These are phyloP conservation scores for Drosophila parabipectinata DNA, from an alignment of 1,140 invertebrate species.

Conservation along the genomic window DNA sequence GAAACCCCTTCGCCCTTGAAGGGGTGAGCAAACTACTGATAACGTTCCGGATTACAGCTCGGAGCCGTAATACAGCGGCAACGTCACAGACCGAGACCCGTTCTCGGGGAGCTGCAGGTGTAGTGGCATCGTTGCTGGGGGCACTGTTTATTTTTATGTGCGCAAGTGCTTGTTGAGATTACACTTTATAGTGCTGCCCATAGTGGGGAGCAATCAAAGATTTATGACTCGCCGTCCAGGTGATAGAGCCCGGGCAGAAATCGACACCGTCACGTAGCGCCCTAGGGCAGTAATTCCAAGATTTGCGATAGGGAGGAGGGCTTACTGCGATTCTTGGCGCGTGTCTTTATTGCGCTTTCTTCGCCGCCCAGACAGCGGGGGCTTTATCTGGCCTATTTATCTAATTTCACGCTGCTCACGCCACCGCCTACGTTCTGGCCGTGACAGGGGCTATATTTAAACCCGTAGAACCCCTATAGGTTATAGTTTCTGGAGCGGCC, in stretches of 20 bases:
- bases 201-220: conserved; percentile 10
- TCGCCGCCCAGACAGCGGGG: conserved; percentile 7
- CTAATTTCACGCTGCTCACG: conserved; percentile 32
- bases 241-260: conserved; percentile 12
- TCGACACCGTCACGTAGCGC: conserved; percentile 31
- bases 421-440: conserved; percentile 23
- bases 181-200: conserved; percentile 35
- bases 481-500: conserved; percentile 15
- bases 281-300: background rate
- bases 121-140: conserved; percentile 45
- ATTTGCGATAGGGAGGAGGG: background rate
- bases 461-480: background rate
- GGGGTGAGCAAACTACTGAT: conserved; percentile 19
- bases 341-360: conserved; percentile 34
- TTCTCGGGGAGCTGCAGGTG: conserved; percentile 1
- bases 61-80: conserved; percentile 8
- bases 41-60: conserved; percentile 22
- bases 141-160: conserved; percentile 35
- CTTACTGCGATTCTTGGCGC: conserved; percentile 19
- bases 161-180: conserved; percentile 39
- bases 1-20: conserved; percentile 14
- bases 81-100: conserved; percentile 25
- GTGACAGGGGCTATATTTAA: conserved; percentile 33
- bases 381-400: conserved; percentile 43
- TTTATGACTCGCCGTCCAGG: conserved; percentile 16